Evolutionary conservation across 2,888 invertebrate species (phyloP), one percentile per base, ranked within the genome.

Genomic region (Parasteatoda lunata): DNA sequence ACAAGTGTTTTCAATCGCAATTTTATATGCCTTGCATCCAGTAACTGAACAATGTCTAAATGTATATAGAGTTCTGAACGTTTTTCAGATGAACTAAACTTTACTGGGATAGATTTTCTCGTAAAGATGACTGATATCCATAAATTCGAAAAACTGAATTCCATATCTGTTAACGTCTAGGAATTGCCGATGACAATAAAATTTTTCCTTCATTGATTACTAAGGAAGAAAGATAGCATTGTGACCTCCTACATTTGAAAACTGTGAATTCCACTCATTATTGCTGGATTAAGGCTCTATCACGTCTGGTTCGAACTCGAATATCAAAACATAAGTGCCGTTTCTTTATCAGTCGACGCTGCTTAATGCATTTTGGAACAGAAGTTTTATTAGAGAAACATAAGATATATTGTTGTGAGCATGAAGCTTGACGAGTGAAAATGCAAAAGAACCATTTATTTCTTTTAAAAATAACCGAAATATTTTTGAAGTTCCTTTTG

Each of bases 131-230:
- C 5, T 9, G 52, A 52, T 52, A 52, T 5, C 5, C 7, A 7
- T 5, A 5, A 52, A 52, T 9, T 52, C 9, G 9, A 52, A 7
- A 9, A 7, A 52, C 9, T 7, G 9, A 52, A 30, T 11, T 15
- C 52, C 30, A 52, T 73, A n/a, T 73, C 73, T 30, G 11, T 59
- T 45, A 73, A 73, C 15, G 73, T 73, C 3, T 73, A 54, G 15
- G 52, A 54, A 4, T 73, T 45, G 52, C 30, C 4, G 47, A 54
- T 45, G 30, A 59, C 13, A 30, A 49, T 4, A 54, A 54, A 54
- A 73, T 73, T 0, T 73, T 11, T 59, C 54, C 73, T 5, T 15
- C 59, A 45, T 45, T 54, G 7, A n/a, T 73, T 11, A 13, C 11
- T 52, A 15, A 73, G 9, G 11, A 13, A 11, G 54, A 54, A 6